These are phyloP conservation scores for Xestia ashworthii DNA, from an alignment of 2,888 invertebrate genomes.

Conservation along the genomic window DNA sequence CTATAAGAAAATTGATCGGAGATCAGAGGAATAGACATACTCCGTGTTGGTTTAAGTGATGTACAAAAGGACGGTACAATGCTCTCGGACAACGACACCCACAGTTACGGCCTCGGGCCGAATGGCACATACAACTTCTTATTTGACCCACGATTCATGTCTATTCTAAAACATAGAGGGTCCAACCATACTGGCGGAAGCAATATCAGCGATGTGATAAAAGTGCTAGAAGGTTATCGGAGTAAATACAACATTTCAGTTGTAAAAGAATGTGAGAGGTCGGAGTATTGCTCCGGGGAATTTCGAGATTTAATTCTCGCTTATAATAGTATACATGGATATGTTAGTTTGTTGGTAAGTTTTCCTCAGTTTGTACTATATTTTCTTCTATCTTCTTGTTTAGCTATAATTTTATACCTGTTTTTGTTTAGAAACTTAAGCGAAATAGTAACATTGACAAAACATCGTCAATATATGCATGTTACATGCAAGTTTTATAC, in stretches of 20 bases:
- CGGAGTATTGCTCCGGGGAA: constrained; percentile 91
- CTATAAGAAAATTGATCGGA: constrained; percentile 35
- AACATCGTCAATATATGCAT: neutral
- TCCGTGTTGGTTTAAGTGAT: constrained; percentile 74
- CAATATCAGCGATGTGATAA: constrained; percentile 81
- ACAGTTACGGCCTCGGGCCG: constrained; percentile 64
- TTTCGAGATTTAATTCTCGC: constrained; percentile 91
- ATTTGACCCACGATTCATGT: constrained; percentile 80
- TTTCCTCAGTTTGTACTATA: neutral
- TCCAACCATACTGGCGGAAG: constrained; percentile 74
- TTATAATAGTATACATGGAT: constrained; percentile 95
- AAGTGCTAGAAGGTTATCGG: constrained; percentile 81
- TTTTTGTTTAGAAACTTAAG: neutral
- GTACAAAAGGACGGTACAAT: constrained; percentile 79
- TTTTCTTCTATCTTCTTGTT: neutral
- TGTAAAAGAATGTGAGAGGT: constrained; percentile 82
- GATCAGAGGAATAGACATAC: constrained; percentile 24
- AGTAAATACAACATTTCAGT: constrained; percentile 84
- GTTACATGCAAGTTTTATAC: neutral
- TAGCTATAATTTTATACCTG: neutral
- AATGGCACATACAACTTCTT: constrained; percentile 77
- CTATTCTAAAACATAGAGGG: constrained; percentile 79
- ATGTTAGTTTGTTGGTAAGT: constrained; percentile 94
- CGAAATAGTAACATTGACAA: neutral
- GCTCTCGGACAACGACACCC: constrained; percentile 81